Percentiles rank a stretch among this genome's conserved stretches.
phyloP scores from a whole-genome alignment of 30 jellyfish, hydroid and myxozoan species.

The Aurelia aurita complex sp. Pacific region DNA sequence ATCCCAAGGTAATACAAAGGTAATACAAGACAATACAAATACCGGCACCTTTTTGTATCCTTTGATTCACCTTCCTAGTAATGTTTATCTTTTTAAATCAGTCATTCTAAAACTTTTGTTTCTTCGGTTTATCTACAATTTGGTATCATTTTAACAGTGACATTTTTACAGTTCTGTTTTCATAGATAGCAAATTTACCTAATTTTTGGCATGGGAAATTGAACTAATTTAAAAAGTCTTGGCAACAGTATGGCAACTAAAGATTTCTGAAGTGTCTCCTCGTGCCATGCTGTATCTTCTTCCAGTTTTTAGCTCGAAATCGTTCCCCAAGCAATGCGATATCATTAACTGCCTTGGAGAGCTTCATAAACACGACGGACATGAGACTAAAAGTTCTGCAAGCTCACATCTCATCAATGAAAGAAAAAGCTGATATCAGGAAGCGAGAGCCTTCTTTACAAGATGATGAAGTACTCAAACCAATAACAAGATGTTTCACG shows the following conservation, averaged over 20 bases:
- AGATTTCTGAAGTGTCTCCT: conserved; percentile 1
- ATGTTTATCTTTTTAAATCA: too few species aligned
- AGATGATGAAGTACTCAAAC: conserved; percentile 90
- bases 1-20: too few species aligned
- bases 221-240: background rate
- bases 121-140: too few species aligned
- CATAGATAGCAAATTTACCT: too few species aligned
- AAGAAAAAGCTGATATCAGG: conserved; percentile 79
- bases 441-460: conserved; percentile 76
- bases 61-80: too few species aligned
- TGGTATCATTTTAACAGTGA: too few species aligned
- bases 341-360: conserved; percentile 74
- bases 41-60: too few species aligned
- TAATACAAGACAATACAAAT: too few species aligned
- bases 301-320: conserved; percentile 78
- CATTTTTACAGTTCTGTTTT: too few species aligned
- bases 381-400: conserved; percentile 79
- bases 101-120: too few species aligned
- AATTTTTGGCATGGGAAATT: too few species aligned
- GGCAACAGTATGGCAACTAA: background rate
- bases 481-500: conserved; percentile 80
- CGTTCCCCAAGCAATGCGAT: conserved; percentile 76
- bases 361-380: conserved; percentile 84
- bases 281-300: background rate
- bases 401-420: conserved; percentile 75